Base-by-base conservation (phyloP, 2,888 invertebrate genomes). In the Drosophila quinaria region DNA sequence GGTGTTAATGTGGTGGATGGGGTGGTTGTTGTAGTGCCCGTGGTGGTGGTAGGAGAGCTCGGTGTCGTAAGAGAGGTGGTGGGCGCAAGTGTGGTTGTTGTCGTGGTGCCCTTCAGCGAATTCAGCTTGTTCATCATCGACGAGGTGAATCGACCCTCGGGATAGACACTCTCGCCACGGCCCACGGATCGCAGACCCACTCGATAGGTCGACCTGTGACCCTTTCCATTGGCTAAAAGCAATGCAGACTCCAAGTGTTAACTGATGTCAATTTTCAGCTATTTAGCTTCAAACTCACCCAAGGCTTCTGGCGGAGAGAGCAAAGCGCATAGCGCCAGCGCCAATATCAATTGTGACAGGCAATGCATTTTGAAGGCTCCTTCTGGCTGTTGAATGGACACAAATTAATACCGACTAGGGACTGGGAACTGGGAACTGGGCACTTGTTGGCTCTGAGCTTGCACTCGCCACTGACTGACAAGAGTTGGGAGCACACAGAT, bases 381-480 rank as follows among this genome's bases (percentile, higher is more conserved):
- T 75, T 37, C 6, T 9, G 13, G 22, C 58, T 56, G 46, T 50
- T 62, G 37, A 13, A 49, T 58, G 69, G 47, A 47, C 55, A 31
- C 9, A 3, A 13, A 11, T 35, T n/a, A n/a, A 4, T 13, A 33
- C 17, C 4, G 29, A 31, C 3, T 47, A 6, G 29, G 1, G 13
- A 31, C 11, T 35, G 35, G 13, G 1, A 35, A 1, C 35, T 35
- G 11, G 0, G n/a, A n/a, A 46, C n/a, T 64, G 55, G 73, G 47
- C 39, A 71, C 78, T 83, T 78, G 81, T 81, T 84, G 74, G 58
- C 86, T 79, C 65, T 64, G 88, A 80, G 80, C 62, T 80, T 61
- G 67, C 56, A 85, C 70, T 88, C 55, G 78, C 69, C 84, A 84
- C 89, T 86, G 89, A 86, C 85, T 87, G 89, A 79, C 70, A 59